These are phyloP conservation scores for Mellivora capensis DNA, from an alignment of 2,113 vertebrate species.

Conservation along the genomic window DNA sequence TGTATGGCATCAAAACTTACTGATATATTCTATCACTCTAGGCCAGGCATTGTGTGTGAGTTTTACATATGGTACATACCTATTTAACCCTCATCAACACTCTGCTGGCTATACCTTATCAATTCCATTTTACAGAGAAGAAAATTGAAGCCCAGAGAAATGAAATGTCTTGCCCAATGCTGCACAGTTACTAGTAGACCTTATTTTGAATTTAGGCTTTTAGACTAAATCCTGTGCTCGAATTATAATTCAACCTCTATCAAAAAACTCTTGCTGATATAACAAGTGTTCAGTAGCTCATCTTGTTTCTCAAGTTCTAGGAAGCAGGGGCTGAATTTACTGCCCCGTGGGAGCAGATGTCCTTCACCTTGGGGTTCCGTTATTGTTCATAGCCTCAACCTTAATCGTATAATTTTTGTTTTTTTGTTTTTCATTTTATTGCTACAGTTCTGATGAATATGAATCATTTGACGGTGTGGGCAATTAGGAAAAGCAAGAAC, in stretches of 20 bases:
- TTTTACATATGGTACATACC: background rate
- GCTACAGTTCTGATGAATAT: background rate
- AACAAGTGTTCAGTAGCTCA: background rate
- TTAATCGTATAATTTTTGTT: background rate
- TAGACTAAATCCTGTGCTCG: background rate
- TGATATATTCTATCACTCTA: background rate
- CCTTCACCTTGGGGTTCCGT: background rate
- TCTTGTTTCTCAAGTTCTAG: background rate
- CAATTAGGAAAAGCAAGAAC: background rate
- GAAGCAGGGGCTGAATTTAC: background rate
- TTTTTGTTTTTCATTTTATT: background rate
- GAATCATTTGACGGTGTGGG: background rate
- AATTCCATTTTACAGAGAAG: background rate
- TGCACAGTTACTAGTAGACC: background rate
- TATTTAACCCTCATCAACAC: background rate
- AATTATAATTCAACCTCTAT: background rate
- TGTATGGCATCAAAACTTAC: background rate
- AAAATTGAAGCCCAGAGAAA: slow-evolving; percentile 17
- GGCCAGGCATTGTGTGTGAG: background rate
- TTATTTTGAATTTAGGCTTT: slow-evolving; percentile 13
- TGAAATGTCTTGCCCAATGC: background rate
- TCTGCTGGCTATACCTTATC: background rate
- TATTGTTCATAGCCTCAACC: background rate
- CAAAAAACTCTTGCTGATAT: background rate
- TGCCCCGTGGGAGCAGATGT: background rate